phyloP scores from a whole-genome alignment of 2,888 invertebrate genomes.

The Coenonympha glycerion region DNA sequence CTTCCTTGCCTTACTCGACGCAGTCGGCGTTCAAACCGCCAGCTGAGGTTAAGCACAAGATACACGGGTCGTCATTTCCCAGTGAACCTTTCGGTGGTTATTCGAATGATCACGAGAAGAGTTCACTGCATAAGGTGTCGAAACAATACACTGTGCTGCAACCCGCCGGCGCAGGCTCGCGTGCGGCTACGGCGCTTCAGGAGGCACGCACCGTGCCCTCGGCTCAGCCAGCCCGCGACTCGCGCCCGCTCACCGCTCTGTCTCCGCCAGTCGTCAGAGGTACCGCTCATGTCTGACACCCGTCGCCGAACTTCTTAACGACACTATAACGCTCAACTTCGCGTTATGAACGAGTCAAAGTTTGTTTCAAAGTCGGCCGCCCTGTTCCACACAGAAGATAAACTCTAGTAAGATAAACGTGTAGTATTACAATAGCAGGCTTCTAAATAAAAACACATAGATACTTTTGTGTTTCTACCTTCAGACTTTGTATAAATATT shows the following conservation, averaged over 20 bases:
- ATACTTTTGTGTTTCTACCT: slow-evolving; percentile 2
- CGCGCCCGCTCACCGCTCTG: slow-evolving; percentile 70
- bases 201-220: slow-evolving; percentile 78
- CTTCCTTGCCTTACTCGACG: slow-evolving; percentile 80
- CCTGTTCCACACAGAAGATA: slow-evolving; percentile 15
- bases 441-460: slow-evolving; percentile 3
- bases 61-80: slow-evolving; percentile 58
- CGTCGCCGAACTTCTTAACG: slow-evolving; percentile 68
- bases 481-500: slow-evolving; percentile 15
- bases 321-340: slow-evolving; percentile 63
- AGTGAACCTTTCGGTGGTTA: slow-evolving; percentile 87
- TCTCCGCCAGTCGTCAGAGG: slow-evolving; percentile 88
- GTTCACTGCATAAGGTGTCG: slow-evolving; percentile 63
- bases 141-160: slow-evolving; percentile 93
- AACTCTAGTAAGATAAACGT: not conserved
- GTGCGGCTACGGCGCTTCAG: slow-evolving; percentile 87
- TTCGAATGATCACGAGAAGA: slow-evolving; percentile 73
- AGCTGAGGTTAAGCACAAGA: slow-evolving; percentile 77
- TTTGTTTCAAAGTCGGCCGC: slow-evolving; percentile 66
- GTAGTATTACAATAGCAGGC: slow-evolving; percentile 1
- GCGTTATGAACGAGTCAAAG: slow-evolving; percentile 62
- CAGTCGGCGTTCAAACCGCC: slow-evolving; percentile 89
- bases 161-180: slow-evolving; percentile 86
- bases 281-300: slow-evolving; percentile 59
- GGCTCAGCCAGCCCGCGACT: slow-evolving; percentile 69